Base-by-base conservation (phyloP, 2,888 invertebrate species). In the Mythimna loreyi region DNA sequence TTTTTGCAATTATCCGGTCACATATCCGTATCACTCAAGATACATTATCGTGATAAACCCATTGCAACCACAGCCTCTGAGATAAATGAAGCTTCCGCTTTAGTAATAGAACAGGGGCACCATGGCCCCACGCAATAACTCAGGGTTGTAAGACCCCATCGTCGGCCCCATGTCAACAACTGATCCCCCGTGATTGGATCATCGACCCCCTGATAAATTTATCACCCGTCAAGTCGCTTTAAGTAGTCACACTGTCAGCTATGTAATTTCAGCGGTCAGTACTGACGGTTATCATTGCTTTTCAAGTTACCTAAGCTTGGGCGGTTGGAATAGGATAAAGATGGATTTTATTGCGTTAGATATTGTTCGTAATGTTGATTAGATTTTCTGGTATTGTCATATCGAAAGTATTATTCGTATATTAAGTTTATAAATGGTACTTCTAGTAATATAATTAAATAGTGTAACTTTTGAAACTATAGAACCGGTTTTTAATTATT, bases 161-260 rank as follows among this genome's bases (percentile, higher is more conserved):
- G 83, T 80, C 80, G 62, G 70, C 67, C 83, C 84, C 83, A 62
- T 81, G 83, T 80, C 78, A 82, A 72, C 80, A 76, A 63, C 73
- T 84, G 85, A 83, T 83, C 83, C 85, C 56, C 57, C 67, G 72
- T 83, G 85, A 83, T 83, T 84, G 85, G 85, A 82, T 82, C 85
- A 84, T 83, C 80, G 78, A 83, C 80, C 78, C 69, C 60, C 30
- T 76, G 83, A 82, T 81, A 81, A 76, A 76, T 83, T 82, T 81
- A 84, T 82, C 78, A 81, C 78, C 73, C 66, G 57, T 52, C 72
- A 56, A 43, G 30, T 33, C 67, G 72, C 21, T 79, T 73, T 67
- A 71, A 72, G 69, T 63, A 72, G 63, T 78, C 75, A 56, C 62
- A 64, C 28, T 43, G 72, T 58, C 59, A 30, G 56, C 60, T 16